These are phyloP conservation scores for Sardina pilchardus DNA, from an alignment of 2,113 vertebrate genomes.

Conservation along the genomic window DNA sequence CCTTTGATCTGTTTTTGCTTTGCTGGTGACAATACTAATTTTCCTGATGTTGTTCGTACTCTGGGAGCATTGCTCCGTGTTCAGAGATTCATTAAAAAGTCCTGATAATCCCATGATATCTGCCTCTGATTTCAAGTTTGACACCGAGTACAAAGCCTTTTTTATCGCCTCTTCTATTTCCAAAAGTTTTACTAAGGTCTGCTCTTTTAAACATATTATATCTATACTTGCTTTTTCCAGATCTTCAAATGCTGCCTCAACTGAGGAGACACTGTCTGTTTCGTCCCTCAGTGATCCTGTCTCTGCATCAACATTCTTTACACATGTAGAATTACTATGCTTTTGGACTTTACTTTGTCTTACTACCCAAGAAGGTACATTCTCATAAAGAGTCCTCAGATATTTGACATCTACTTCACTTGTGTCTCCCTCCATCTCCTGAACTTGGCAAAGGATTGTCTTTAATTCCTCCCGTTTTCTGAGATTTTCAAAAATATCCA, in stretches of 20 bases:
- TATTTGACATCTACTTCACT: conserved; percentile 75
- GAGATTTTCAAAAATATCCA: conserved; percentile 83
- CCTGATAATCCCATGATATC: conserved; percentile 78
- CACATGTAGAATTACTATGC: conserved; percentile 29
- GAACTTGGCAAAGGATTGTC: conserved; percentile 79
- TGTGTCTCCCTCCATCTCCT: conserved; percentile 83
- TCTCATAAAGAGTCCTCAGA: conserved; percentile 81
- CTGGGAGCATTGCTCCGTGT: conserved; percentile 56
- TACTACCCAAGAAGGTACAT: conserved; percentile 77
- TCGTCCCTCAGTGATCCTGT: conserved; percentile 44
- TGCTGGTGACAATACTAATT: conserved; percentile 78
- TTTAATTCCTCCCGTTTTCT: conserved; percentile 82
- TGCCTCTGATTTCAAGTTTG: conserved; percentile 85
- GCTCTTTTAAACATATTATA: conserved; percentile 87
- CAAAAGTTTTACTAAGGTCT: conserved; percentile 85
- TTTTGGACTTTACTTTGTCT: conserved; percentile 47
- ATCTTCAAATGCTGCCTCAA: conserved; percentile 85
- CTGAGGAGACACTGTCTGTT: conserved; percentile 65
- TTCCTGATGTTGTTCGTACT: conserved; percentile 70
- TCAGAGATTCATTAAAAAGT: conserved; percentile 84
- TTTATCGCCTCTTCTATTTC: conserved; percentile 89
- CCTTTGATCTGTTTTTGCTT: conserved; percentile 50
- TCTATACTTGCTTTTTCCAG: conserved; percentile 86
- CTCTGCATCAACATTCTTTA: conserved; percentile 50
- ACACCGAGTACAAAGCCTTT: conserved; percentile 90